A percentile compares a stretch with the other conserved stretches of the same genome.
Evolutionary conservation across 2,888 invertebrate species (phyloP).

Genomic region (Tinea pellionella): DNA sequence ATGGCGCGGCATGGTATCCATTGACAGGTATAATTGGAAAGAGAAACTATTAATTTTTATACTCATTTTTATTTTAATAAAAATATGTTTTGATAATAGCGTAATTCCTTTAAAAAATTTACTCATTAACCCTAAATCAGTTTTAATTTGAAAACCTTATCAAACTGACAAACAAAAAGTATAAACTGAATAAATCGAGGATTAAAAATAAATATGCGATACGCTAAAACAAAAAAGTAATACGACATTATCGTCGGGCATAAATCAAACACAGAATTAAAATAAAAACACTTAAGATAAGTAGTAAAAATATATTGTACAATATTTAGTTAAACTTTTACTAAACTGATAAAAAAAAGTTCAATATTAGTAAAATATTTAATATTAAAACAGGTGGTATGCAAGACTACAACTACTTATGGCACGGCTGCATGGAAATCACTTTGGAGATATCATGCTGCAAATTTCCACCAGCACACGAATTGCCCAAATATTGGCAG

Average conservation of each 20-base stretch:
- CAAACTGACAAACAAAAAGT: too few species aligned
- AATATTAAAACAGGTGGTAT: slow-evolving; percentile 74
- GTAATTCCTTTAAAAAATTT: too few species aligned
- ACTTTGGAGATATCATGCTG: slow-evolving; percentile 95
- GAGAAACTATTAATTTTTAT: neutral
- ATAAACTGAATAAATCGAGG: too few species aligned
- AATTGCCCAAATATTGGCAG: slow-evolving; percentile 87
- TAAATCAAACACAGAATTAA: neutral
- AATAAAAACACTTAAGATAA: neutral
- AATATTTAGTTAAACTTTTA: neutral
- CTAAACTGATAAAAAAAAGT: neutral
- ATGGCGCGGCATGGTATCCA: slow-evolving; percentile 95
- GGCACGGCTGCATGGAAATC: slow-evolving; percentile 95
- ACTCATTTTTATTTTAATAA: too few species aligned
- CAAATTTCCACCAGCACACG: slow-evolving; percentile 87
- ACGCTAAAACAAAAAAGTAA: too few species aligned
- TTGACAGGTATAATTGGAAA: slow-evolving; percentile 76
- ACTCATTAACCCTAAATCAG: too few species aligned
- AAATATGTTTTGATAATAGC: too few species aligned
- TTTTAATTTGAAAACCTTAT: too few species aligned
- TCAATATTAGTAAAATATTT: neutral
- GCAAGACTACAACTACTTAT: slow-evolving; percentile 95
- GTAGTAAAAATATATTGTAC: neutral
- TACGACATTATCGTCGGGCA: neutral
- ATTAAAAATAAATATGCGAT: too few species aligned